Evolutionary conservation across 2,797 vertebrate genomes (phyloP).

Genomic region (Neopelma chrysocephalum): DNA sequence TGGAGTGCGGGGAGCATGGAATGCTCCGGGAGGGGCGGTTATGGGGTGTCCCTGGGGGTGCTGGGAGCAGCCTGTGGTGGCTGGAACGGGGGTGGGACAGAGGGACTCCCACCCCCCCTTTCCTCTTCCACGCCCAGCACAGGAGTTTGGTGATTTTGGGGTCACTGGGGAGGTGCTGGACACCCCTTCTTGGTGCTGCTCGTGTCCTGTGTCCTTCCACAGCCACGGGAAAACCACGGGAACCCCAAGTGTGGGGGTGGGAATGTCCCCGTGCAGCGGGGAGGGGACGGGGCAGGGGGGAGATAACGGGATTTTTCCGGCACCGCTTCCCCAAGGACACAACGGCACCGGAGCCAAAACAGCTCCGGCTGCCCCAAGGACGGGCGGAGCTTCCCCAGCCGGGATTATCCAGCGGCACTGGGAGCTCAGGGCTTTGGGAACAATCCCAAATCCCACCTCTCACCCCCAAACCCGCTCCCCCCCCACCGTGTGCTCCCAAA

Average conservation of each 20-base stretch:
- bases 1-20: neutral
- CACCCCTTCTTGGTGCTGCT: rapidly evolving
- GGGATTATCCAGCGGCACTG: rapidly evolving
- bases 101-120: neutral
- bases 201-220: neutral
- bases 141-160: rapidly evolving
- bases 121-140: neutral
- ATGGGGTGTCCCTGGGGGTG: too few species aligned
- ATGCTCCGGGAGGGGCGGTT: too few species aligned
- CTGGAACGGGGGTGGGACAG: neutral
- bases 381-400: neutral
- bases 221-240: neutral
- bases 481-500: neutral
- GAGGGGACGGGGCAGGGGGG: neutral
- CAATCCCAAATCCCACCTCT: neutral
- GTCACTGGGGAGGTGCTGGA: neutral
- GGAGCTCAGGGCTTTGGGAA: neutral
- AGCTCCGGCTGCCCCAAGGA: neutral
- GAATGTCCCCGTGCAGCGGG: neutral
- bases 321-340: neutral
- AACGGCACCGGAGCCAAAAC: neutral
- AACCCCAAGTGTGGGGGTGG: rapidly evolving
- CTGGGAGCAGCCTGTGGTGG: neutral
- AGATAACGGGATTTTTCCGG: neutral
- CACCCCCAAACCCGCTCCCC: neutral